Conservation (phyloP, 2,113 vertebrate genomes). For the Polypterus bichir region DNA sequence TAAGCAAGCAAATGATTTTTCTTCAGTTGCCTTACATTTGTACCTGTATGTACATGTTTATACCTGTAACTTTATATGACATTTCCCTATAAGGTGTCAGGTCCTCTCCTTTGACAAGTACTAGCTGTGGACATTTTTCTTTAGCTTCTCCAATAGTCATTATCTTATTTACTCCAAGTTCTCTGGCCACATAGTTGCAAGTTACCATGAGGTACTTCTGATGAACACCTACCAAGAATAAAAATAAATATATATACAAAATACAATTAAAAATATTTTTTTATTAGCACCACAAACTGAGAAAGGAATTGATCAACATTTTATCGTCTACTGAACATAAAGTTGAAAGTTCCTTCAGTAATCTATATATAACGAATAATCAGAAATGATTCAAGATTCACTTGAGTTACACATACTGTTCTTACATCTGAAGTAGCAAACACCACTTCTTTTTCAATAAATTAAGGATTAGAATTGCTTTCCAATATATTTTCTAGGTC, state of each 20-base stretch:
- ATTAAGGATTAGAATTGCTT: too few species aligned
- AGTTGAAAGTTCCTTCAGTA: neutral
- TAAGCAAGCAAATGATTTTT: too few species aligned
- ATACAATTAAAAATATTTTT: neutral
- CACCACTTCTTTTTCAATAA: too few species aligned
- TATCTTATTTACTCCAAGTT: conserved; percentile 60
- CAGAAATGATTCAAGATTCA: too few species aligned
- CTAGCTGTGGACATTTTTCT: conserved; percentile 68
- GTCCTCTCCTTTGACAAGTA: conserved; percentile 81
- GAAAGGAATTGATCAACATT: too few species aligned
- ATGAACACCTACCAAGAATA: conserved; percentile 54
- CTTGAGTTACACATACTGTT: too few species aligned
- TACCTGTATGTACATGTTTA: too few species aligned
- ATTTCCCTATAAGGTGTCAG: conserved; percentile 72
- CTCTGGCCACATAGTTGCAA: conserved; percentile 78
- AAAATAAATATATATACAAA: neutral
- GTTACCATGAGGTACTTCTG: conserved; percentile 75
- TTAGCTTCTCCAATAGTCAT: conserved; percentile 65
- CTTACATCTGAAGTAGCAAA: too few species aligned
- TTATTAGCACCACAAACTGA: neutral
- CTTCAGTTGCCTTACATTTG: too few species aligned
- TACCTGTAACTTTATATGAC: conserved; percentile 83
- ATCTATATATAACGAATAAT: neutral
- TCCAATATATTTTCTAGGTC: too few species aligned
- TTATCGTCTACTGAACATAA: too few species aligned